These are phyloP conservation scores for Lasioglossum zephyrum DNA, from an alignment of 2,888 invertebrate genomes.

Conservation along the genomic window DNA sequence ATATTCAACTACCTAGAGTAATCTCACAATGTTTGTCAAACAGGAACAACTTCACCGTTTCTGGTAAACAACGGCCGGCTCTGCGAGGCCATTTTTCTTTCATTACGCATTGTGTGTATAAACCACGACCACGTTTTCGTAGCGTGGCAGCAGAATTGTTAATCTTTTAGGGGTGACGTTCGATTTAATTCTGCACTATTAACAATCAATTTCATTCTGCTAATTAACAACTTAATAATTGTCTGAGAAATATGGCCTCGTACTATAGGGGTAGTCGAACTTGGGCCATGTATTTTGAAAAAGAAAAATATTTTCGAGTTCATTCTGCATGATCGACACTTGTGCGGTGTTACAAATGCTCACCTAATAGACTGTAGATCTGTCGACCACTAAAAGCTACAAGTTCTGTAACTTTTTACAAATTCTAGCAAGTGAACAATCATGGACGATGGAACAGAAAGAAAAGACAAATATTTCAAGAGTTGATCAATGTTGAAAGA, in stretches of 20 bases:
- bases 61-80: not conserved
- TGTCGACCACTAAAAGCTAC: no score
- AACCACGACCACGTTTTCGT: not conserved
- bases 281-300: no score
- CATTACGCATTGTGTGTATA: not conserved
- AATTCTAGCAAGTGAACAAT: no score
- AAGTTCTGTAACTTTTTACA: no score
- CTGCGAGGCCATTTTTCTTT: not conserved
- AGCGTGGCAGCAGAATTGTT: not conserved
- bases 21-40: conserved; percentile 2
- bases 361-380: no score
- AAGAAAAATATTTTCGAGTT: no score
- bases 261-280: not conserved
- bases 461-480: no score
- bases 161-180: not conserved
- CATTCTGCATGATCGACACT: no score
- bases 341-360: no score
- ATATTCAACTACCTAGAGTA: not conserved
- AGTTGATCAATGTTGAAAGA: not conserved
- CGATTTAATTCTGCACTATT: not conserved
- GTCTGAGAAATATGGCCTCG: not conserved
- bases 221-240: not conserved
- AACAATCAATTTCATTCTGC: not conserved
- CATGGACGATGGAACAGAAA: no score
- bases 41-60: conserved; percentile 22